Conservation (phyloP, 2,797 vertebrate genomes). For the Otolemur crassicaudatus region DNA sequence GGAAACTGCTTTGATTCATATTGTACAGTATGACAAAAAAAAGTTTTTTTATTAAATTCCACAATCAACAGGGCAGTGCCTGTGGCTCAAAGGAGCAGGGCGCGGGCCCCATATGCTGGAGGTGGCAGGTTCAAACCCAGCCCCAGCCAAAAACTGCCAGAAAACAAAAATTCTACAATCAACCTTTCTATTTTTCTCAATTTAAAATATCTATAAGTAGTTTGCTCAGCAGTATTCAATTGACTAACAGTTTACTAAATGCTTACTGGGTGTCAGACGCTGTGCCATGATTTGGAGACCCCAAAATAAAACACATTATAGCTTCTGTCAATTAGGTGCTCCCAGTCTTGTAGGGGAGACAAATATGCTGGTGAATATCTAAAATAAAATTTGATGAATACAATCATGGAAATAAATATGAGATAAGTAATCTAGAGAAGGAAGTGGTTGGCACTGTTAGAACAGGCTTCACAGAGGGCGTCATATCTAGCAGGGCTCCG, state of each 20-base stretch:
- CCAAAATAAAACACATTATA: background rate
- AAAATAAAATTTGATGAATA: background rate
- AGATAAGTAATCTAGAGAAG: background rate
- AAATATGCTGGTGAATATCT: background rate
- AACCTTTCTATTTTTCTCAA: slow-evolving; percentile 18
- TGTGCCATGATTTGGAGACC: background rate
- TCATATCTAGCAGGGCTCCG: background rate
- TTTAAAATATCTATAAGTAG: background rate
- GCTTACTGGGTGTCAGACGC: background rate
- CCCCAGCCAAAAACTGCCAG: too few relatives aligned
- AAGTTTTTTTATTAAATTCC: background rate
- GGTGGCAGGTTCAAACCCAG: too few relatives aligned
- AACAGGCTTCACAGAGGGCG: background rate
- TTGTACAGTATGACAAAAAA: background rate
- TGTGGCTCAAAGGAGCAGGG: too few relatives aligned
- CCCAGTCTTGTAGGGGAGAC: background rate
- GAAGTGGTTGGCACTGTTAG: background rate
- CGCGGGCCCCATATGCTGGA: too few relatives aligned
- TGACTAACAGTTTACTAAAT: slow-evolving; percentile 26
- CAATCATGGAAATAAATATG: background rate
- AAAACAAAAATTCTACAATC: background rate
- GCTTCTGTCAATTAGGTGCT: background rate
- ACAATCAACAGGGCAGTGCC: background rate
- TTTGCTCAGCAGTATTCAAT: background rate
- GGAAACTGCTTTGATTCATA: background rate